Conservation (phyloP, 1,140 invertebrate species). For the Lasioglossum albipes region DNA sequence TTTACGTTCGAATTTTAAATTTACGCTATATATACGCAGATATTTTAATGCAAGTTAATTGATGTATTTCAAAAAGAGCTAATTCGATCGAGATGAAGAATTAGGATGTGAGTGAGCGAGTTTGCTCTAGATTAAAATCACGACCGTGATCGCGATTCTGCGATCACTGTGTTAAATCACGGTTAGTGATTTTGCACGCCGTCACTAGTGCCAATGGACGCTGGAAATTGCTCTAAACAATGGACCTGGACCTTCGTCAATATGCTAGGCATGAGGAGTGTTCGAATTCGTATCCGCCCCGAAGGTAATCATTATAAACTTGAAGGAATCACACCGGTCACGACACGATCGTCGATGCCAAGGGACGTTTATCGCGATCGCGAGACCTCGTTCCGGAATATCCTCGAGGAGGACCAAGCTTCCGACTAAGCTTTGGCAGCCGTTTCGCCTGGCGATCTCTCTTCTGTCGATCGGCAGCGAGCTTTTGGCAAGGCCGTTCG, state of each 20-base stretch:
- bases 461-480: conserved; percentile 42
- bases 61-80: too few relatives aligned
- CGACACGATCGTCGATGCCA: conserved; percentile 4
- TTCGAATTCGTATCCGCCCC: neutral
- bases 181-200: too few relatives aligned
- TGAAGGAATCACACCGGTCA: neutral
- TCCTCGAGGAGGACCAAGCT: neutral
- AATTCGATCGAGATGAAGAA: too few relatives aligned
- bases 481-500: conserved; percentile 46
- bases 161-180: too few relatives aligned
- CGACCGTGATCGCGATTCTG: too few relatives aligned
- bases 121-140: too few relatives aligned
- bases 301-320: neutral
- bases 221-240: neutral
- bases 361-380: conserved; percentile 6
- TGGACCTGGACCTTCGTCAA: conserved; percentile 5
- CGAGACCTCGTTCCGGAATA: conserved; percentile 37
- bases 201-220: neutral
- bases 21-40: too few relatives aligned
- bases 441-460: conserved; percentile 35
- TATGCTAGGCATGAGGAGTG: neutral
- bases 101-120: too few relatives aligned
- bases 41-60: too few relatives aligned
- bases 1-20: too few relatives aligned
- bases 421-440: conserved; percentile 45